Evolutionary conservation across 2,113 vertebrate genomes (phyloP).

Genomic region (Oenanthe melanoleuca): DNA sequence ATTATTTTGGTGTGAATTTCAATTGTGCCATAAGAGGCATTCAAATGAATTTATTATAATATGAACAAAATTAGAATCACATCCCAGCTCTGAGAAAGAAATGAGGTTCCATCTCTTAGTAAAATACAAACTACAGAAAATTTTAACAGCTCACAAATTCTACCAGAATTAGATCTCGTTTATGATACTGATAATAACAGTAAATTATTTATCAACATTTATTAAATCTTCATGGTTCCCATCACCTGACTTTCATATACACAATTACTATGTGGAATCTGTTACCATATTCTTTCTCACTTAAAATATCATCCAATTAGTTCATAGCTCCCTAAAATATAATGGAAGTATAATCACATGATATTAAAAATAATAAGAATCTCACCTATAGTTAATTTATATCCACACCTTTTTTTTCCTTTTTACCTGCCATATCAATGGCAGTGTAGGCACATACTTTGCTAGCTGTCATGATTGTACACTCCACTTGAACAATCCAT

Average conservation of each 20-base stretch:
- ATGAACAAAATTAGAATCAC: background rate
- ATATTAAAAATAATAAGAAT: background rate
- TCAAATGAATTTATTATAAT: background rate
- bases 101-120: background rate
- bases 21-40: background rate
- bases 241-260: background rate
- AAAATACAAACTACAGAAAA: background rate
- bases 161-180: background rate
- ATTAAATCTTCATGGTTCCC: background rate
- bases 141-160: background rate
- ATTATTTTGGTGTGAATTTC: background rate
- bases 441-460: background rate
- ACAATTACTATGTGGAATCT: background rate
- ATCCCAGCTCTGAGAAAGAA: background rate
- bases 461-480: background rate
- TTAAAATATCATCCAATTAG: background rate
- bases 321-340: background rate
- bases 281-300: background rate
- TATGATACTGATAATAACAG: background rate
- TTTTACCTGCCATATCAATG: background rate
- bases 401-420: background rate
- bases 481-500: background rate
- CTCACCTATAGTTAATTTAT: background rate
- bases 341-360: background rate
- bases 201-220: constrained; percentile 21